Conservation (phyloP, 2,113 vertebrate genomes). For the Atlantisia rogersi region DNA sequence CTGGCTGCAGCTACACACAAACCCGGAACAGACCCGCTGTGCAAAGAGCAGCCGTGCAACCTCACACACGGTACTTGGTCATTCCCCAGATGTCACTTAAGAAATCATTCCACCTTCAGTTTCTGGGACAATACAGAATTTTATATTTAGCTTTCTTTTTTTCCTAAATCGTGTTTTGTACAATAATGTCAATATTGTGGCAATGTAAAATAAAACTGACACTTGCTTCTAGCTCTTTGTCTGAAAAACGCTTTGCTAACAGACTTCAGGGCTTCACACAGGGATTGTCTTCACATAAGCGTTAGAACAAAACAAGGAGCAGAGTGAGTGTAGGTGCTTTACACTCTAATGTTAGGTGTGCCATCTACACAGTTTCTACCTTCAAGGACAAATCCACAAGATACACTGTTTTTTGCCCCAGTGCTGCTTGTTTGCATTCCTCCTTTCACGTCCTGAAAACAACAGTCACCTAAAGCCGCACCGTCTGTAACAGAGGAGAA, state of each 20-base stretch:
- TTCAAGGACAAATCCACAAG: not conserved
- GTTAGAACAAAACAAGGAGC: not conserved
- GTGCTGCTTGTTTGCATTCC: not conserved
- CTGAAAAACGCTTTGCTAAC: not conserved
- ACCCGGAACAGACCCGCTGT: not conserved
- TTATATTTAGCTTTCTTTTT: conserved; percentile 22
- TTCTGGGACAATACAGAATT: not conserved
- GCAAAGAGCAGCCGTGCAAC: not conserved
- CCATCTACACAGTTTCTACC: rapidly evolving
- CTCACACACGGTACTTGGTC: conserved; percentile 19
- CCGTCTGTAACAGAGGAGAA: not conserved
- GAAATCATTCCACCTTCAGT: not conserved
- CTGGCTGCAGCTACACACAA: not conserved
- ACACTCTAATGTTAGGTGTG: not conserved
- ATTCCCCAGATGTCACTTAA: not conserved
- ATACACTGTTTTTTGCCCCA: not conserved
- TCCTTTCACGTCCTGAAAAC: not conserved
- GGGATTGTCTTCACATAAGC: not conserved
- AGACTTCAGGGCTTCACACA: not conserved
- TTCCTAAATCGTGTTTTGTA: not conserved
- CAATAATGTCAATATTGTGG: conserved; percentile 20
- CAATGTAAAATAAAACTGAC: conserved; percentile 55
- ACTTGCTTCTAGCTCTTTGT: not conserved
- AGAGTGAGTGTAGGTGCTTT: not conserved
- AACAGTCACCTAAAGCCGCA: not conserved